These are phyloP conservation scores for Tillus elongatus DNA, from an alignment of 2,888 invertebrate genomes.

Conservation along the genomic window DNA sequence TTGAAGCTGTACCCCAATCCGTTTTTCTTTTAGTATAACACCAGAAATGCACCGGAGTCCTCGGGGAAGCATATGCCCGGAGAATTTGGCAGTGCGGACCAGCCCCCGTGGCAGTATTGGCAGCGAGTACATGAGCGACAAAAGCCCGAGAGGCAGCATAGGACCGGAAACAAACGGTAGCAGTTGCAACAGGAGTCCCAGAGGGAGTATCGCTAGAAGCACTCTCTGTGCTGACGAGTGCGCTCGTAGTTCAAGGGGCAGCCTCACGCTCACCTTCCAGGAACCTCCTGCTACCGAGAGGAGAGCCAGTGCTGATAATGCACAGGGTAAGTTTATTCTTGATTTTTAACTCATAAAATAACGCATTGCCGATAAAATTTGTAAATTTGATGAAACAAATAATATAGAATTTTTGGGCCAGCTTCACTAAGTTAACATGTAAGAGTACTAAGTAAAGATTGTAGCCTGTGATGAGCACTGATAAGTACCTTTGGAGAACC, in stretches of 20 bases:
- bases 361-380: too few relatives aligned
- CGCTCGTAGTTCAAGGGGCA: constrained; percentile 49
- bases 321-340: constrained; percentile 31
- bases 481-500: too few relatives aligned
- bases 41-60: constrained; percentile 47
- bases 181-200: constrained; percentile 50
- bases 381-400: too few relatives aligned
- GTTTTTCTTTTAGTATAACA: constrained; percentile 45
- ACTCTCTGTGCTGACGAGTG: constrained; percentile 41
- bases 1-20: too few relatives aligned
- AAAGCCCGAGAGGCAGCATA: constrained; percentile 51
- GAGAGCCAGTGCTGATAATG: constrained; percentile 52
- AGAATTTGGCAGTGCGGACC: constrained; percentile 47
- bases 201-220: constrained; percentile 53
- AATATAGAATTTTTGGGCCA: too few relatives aligned
- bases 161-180: constrained; percentile 44
- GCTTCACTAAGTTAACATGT: too few relatives aligned
- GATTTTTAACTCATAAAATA: too few relatives aligned
- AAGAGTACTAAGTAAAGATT: too few relatives aligned
- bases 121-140: constrained; percentile 30
- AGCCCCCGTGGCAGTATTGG: constrained; percentile 52
- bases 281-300: constrained; percentile 51
- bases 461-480: too few relatives aligned
- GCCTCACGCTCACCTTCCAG: constrained; percentile 53
- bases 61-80: constrained; percentile 44